Evolutionary conservation across 2,888 invertebrate species (phyloP).

Genomic region (Scrobipalpa costella): DNA sequence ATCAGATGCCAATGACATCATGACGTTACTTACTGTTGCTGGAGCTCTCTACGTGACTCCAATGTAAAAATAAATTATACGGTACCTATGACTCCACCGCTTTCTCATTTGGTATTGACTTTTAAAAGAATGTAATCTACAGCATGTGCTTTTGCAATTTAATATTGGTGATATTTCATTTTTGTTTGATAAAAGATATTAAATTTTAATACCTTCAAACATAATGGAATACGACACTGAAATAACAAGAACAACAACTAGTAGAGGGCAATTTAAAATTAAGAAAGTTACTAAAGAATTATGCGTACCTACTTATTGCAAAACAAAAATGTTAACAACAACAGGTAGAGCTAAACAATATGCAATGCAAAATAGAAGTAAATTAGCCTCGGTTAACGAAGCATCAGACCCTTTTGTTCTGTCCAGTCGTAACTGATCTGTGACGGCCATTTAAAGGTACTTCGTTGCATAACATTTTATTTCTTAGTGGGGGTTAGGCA

Average conservation of each 20-base stretch:
- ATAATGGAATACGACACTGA: too few relatives aligned
- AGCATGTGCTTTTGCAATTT: neutral
- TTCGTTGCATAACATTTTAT: slow-evolving; percentile 23
- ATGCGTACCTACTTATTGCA: too few relatives aligned
- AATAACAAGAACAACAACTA: too few relatives aligned
- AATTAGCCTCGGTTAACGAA: slow-evolving; percentile 14
- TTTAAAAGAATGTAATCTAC: neutral
- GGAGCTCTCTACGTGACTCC: slow-evolving; percentile 63
- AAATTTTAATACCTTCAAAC: too few relatives aligned
- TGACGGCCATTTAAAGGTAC: slow-evolving; percentile 15
- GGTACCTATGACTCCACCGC: slow-evolving; percentile 20
- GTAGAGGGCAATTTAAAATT: too few relatives aligned
- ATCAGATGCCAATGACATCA: slow-evolving; percentile 75
- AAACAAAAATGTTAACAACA: too few relatives aligned
- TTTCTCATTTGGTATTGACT: slow-evolving; percentile 1
- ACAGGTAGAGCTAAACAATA: neutral
- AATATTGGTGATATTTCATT: too few relatives aligned
- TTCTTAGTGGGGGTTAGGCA: slow-evolving; percentile 15
- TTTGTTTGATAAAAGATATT: too few relatives aligned
- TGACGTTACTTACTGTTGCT: slow-evolving; percentile 68
- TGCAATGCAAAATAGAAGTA: slow-evolving; percentile 23
- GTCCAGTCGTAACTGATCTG: slow-evolving; percentile 15
- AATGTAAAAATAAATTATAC: slow-evolving; percentile 49
- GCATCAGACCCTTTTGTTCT: slow-evolving; percentile 24
- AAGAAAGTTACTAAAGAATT: too few relatives aligned